These are phyloP conservation scores for Oophaga pumilio DNA, from an alignment of 2,113 vertebrate genomes.

Conservation along the genomic window DNA sequence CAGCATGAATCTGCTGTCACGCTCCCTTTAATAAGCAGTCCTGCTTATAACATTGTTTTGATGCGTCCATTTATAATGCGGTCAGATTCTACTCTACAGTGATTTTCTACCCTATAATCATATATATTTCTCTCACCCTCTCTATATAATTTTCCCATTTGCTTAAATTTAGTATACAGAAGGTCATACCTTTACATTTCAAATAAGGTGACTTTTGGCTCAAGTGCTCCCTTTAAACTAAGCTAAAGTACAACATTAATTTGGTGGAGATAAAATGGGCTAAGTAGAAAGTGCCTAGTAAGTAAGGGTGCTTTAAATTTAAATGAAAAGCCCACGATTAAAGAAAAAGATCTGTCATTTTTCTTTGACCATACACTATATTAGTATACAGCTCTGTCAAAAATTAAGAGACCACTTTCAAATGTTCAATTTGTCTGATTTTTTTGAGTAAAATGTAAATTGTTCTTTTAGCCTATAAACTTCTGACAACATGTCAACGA, in stretches of 20 bases:
- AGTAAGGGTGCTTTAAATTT: conserved; percentile 42
- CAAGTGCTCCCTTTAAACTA: conserved; percentile 28
- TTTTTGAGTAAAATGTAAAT: too few relatives aligned
- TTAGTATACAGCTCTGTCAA: too few relatives aligned
- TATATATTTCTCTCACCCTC: neutral
- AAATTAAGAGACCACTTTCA: too few relatives aligned
- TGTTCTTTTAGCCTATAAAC: too few relatives aligned
- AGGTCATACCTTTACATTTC: conserved; percentile 1
- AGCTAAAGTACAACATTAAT: neutral
- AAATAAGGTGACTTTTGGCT: conserved; percentile 16
- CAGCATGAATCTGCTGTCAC: too few relatives aligned
- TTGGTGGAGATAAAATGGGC: neutral
- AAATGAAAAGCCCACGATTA: neutral
- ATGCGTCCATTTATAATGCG: conserved; percentile 28
- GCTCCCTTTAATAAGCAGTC: neutral
- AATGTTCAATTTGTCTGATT: too few relatives aligned
- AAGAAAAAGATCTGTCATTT: neutral
- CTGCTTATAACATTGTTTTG: neutral
- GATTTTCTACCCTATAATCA: conserved; percentile 41
- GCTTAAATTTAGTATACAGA: neutral
- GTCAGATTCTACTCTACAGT: conserved; percentile 45
- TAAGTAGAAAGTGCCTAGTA: conserved; percentile 38
- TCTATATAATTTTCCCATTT: neutral
- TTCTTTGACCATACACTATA: neutral
- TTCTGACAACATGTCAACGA: too few relatives aligned